These are phyloP conservation scores for Rhinopithecus roxellana DNA, from an alignment of 2,113 vertebrate genomes.

Conservation along the genomic window DNA sequence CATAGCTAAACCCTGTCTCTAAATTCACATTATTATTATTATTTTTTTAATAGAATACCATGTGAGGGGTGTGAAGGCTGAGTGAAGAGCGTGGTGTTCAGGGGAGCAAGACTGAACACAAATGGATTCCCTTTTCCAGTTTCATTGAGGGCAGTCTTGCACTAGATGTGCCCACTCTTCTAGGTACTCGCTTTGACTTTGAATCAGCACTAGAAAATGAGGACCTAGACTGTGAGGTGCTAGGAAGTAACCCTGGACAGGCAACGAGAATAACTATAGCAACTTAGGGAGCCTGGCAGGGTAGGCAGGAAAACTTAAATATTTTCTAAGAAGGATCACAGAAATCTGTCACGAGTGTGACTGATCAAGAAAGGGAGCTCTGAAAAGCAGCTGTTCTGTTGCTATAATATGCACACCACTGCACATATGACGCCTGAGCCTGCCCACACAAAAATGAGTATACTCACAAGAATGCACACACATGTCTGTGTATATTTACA, in stretches of 20 bases:
- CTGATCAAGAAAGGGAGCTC: neutral
- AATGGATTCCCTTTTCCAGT: too few relatives aligned
- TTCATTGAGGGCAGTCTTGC: neutral
- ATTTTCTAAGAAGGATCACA: constrained; percentile 2
- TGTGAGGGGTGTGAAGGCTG: neutral
- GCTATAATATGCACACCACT: neutral
- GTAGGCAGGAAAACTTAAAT: neutral
- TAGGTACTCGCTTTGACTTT: neutral
- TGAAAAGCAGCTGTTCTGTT: constrained; percentile 63
- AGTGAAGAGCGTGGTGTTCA: too few relatives aligned
- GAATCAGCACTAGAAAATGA: neutral
- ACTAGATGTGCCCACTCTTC: neutral
- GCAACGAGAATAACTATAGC: neutral
- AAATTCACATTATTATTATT: neutral
- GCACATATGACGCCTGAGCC: neutral
- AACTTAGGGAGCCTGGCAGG: neutral
- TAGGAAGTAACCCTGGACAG: neutral
- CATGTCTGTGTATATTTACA: constrained; percentile 22
- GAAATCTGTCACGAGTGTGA: constrained; percentile 14
- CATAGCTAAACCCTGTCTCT: neutral
- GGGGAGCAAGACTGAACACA: fast-evolving
- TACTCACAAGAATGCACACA: constrained; percentile 58
- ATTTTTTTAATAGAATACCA: neutral
- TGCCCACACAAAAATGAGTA: constrained; percentile 68
- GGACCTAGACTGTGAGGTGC: neutral